Percentiles rank a stretch among this genome's conserved stretches.
Conservation (phyloP, 2,113 vertebrate species). For the Bos indicus region DNA sequence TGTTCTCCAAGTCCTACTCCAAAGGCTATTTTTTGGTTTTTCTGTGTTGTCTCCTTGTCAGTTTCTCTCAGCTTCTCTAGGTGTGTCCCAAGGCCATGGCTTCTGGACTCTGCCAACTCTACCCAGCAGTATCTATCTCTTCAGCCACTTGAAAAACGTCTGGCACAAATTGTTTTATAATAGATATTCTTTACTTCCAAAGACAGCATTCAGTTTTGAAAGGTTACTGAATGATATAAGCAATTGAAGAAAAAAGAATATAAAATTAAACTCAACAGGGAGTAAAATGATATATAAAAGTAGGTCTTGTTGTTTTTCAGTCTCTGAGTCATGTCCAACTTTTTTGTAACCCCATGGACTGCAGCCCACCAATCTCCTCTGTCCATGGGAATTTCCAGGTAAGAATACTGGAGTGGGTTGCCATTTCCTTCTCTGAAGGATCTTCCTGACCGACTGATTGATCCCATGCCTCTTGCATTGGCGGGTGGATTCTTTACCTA, state of each 20-base stretch:
- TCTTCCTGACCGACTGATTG: not conserved
- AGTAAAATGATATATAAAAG: not conserved
- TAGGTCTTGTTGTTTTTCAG: not conserved
- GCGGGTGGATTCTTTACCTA: not conserved
- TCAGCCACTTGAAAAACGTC: not conserved
- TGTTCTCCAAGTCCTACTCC: not conserved
- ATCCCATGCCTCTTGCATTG: not conserved
- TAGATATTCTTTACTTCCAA: conserved; percentile 30
- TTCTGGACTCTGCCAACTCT: not conserved
- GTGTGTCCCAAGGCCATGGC: not conserved
- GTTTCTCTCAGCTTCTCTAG: not conserved
- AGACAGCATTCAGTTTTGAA: conserved; percentile 39
- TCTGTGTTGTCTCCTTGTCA: not conserved
- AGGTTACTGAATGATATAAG: not conserved
- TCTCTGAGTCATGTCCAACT: not conserved
- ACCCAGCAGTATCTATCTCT: not conserved
- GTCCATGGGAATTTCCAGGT: not conserved
- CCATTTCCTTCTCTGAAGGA: not conserved
- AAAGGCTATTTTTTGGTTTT: not conserved
- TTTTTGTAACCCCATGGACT: not conserved
- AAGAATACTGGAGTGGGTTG: not conserved
- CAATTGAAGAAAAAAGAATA: not conserved
- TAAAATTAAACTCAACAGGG: not conserved
- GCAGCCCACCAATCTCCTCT: not conserved
- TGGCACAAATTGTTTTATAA: not conserved